Conservation (phyloP, 2,113 vertebrate genomes). For the Setophaga coronata region DNA sequence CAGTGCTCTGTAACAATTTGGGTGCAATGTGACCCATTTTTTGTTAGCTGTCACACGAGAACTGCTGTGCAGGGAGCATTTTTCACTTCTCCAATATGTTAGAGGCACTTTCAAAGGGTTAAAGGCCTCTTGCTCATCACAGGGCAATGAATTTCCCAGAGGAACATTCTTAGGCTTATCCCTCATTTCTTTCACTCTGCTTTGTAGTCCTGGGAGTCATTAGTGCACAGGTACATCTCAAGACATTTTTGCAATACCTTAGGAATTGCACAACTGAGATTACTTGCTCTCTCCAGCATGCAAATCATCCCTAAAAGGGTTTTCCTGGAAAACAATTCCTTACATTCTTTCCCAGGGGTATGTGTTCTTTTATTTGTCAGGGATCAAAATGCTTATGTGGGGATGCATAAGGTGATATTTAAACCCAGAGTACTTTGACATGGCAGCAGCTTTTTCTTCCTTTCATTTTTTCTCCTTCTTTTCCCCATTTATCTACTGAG, state of each 20-base stretch:
- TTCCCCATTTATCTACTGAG: not conserved
- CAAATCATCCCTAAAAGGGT: not conserved
- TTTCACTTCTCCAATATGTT: not conserved
- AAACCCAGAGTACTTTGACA: not conserved
- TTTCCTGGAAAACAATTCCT: slow-evolving; percentile 39
- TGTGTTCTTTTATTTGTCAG: not conserved
- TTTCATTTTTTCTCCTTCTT: not conserved
- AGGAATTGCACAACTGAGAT: slow-evolving; percentile 21
- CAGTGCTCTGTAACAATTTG: not conserved
- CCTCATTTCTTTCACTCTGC: not conserved
- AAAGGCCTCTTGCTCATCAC: not conserved
- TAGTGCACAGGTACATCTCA: not conserved
- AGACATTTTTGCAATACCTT: slow-evolving; percentile 36
- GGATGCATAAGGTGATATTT: not conserved
- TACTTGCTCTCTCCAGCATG: not conserved
- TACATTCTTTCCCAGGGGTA: not conserved
- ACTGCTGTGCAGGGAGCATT: not conserved
- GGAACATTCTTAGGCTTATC: not conserved
- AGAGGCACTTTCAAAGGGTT: not conserved
- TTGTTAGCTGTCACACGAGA: not conserved
- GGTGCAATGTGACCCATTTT: not conserved
- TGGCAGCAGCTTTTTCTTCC: not conserved
- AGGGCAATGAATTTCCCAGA: slow-evolving; percentile 27
- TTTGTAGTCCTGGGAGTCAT: not conserved
- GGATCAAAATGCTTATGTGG: not conserved